These are phyloP conservation scores for Peromyscus maniculatus DNA, from an alignment of 2,113 vertebrate species.

Conservation along the genomic window DNA sequence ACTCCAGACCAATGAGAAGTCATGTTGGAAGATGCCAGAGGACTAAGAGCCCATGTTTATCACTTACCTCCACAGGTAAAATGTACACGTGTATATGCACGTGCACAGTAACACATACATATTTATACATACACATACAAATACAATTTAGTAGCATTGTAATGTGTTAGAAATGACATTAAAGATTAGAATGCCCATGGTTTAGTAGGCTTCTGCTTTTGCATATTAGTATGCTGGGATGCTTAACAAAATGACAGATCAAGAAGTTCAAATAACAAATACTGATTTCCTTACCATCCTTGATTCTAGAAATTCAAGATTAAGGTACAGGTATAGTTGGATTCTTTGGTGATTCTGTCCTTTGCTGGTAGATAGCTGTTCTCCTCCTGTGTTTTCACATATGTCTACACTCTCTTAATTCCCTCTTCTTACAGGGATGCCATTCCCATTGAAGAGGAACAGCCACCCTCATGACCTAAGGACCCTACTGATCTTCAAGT, in stretches of 20 bases:
- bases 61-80: background rate
- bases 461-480: background rate
- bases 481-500: background rate
- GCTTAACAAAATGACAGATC: background rate
- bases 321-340: background rate
- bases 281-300: background rate
- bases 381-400: background rate
- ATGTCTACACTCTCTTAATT: background rate
- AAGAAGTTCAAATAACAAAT: background rate
- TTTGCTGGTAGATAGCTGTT: background rate
- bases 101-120: background rate
- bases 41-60: background rate
- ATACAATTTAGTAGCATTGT: background rate
- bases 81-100: no score
- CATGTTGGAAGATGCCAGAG: background rate
- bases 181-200: background rate
- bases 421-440: background rate
- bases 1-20: background rate
- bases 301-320: background rate
- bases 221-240: background rate
- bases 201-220: background rate
- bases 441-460: background rate
- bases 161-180: background rate
- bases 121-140: background rate
- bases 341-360: background rate